These are phyloP conservation scores for Hirundo rustica DNA, from an alignment of 2,797 vertebrate species.

Conservation along the genomic window DNA sequence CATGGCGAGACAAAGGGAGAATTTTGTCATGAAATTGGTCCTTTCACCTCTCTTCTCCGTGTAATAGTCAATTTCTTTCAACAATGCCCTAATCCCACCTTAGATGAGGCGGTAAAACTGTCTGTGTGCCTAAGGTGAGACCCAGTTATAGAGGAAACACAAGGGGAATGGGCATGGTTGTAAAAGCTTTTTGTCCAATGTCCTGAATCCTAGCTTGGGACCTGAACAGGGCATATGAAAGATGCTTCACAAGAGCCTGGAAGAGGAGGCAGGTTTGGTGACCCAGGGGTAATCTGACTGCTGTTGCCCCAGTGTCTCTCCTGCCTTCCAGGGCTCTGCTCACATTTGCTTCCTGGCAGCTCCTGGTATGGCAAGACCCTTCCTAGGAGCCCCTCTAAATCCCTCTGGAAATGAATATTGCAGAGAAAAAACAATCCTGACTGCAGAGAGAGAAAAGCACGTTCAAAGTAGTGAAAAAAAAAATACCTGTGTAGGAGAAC, in stretches of 20 bases:
- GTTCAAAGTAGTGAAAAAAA: neutral
- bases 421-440: neutral
- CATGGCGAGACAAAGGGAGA: rapidly evolving
- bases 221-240: neutral
- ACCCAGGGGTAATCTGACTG: neutral
- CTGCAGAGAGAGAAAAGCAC: neutral
- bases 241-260: neutral
- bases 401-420: neutral
- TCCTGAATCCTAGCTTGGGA: neutral
- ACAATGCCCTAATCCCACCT: neutral
- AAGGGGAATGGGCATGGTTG: no score
- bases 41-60: neutral
- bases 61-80: neutral
- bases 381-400: neutral
- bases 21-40: neutral
- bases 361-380: neutral
- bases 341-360: neutral
- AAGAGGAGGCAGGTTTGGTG: neutral
- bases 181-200: neutral
- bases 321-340: neutral
- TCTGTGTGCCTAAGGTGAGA: neutral
- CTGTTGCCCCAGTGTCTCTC: neutral
- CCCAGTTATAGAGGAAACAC: neutral
- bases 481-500: neutral
- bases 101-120: neutral